Evolutionary conservation across 2,113 vertebrate species (phyloP).

Genomic region (Xyrauchen texanus): DNA sequence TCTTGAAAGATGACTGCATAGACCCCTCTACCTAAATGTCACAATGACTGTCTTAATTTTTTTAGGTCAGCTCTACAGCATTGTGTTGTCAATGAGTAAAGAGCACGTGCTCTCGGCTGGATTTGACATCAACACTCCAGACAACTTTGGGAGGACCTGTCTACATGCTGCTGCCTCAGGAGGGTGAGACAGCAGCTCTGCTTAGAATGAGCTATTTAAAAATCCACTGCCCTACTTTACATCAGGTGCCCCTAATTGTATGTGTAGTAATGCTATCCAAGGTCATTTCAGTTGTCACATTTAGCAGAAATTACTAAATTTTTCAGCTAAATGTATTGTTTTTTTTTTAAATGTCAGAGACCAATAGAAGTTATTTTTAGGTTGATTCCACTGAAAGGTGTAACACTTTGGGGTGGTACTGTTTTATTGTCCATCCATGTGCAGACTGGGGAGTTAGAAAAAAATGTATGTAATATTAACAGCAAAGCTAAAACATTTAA

Average conservation of each 20-base stretch:
- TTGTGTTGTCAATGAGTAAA: constrained; percentile 91
- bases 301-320: too few species aligned
- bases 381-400: too few species aligned
- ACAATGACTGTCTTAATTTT: background rate
- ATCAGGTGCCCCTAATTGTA: background rate
- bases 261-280: too few species aligned
- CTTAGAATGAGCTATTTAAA: constrained; percentile 18
- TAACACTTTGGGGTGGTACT: too few species aligned
- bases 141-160: constrained; percentile 90
- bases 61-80: constrained; percentile 93
- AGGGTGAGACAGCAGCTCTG: constrained; percentile 77
- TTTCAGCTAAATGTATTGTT: too few species aligned
- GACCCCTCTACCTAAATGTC: background rate
- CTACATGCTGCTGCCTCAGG: constrained; percentile 96
- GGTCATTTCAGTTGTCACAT: too few species aligned
- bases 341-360: too few species aligned
- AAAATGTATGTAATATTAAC: too few species aligned
- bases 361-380: too few species aligned
- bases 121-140: constrained; percentile 89
- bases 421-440: too few species aligned
- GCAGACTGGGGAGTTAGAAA: too few species aligned
- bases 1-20: background rate
- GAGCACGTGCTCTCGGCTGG: constrained; percentile 85
- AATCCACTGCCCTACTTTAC: constrained; percentile 13
- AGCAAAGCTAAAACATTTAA: too few species aligned